A percentile compares a stretch with the other conserved stretches of the same genome.
Conservation (phyloP, 2,113 vertebrate genomes). For the Vidua macroura region DNA sequence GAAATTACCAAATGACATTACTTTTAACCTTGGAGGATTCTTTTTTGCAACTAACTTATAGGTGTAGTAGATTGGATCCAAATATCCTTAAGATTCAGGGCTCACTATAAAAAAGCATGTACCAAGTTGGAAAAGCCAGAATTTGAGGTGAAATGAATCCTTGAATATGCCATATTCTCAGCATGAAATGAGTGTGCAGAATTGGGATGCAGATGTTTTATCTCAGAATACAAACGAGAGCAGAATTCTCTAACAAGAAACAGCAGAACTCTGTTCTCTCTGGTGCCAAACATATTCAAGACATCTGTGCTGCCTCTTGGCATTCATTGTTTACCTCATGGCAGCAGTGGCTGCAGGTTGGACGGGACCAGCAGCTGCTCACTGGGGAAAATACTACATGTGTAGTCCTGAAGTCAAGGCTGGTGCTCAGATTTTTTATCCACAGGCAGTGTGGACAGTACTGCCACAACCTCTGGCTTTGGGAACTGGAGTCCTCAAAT, state of each 20-base stretch:
- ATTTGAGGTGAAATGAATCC: neutral
- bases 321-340: fast-evolving
- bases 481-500: neutral
- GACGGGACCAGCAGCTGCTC: neutral
- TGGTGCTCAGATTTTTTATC: neutral
- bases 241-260: neutral
- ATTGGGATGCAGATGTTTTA: neutral
- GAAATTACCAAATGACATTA: neutral
- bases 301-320: neutral
- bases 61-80: neutral
- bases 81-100: neutral
- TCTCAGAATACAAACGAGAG: neutral
- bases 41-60: neutral
- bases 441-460: neutral
- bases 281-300: neutral
- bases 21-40: neutral
- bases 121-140: neutral
- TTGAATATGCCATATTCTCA: neutral
- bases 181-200: neutral
- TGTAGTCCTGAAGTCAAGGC: neutral
- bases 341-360: neutral
- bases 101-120: neutral
- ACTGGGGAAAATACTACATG: fast-evolving
- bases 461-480: neutral
- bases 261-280: neutral